Evolutionary conservation across 2,888 invertebrate genomes (phyloP), one percentile per base, ranked within the genome.

Genomic region (Parnassius smintheus): DNA sequence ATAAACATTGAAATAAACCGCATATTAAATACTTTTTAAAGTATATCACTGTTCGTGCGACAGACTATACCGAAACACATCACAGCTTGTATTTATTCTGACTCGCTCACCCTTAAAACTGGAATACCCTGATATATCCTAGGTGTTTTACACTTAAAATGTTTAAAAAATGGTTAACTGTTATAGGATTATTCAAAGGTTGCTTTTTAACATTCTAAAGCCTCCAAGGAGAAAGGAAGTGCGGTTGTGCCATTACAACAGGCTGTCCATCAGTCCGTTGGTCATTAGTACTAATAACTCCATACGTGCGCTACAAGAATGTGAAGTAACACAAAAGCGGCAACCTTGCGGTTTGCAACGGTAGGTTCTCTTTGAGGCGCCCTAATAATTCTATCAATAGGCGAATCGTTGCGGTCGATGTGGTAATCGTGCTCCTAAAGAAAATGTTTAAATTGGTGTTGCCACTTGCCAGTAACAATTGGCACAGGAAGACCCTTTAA

Each of bases 381-480:
- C 72, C 78, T 85, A 85, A 88, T 83, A 84, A 88, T 87, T 88
- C 83, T 87, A 88, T 88, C 86, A 87, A 87, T 85, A 83, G 85
- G 78, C 71, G 76, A 79, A 79, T 76, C 72, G 76, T 78, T 88
- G 89, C 75, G 89, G 87, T 87, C 71, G 70, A 77, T 79, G 85
- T 79, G 86, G 88, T 82, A 81, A 84, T 82, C 75, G 80, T 72
- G 68, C 68, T 65, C 72, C 75, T 70, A 75, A 70, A 73, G 77
- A 78, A 82, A 81, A 83, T 82, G 78, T 78, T 68, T 62, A 68
- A 71, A 69, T 77, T 78, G 80, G 79, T 59, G 64, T 68, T 65
- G 64, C 66, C 66, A 65, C 66, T 68, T 66, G 64, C 68, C 68
- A 68, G 68, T 70, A 74, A 76, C 75, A 78, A 77, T 77, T 81